Evolutionary conservation across 2,113 vertebrate genomes (phyloP), one percentile per base, ranked within the genome.

Genomic region (Chamaea fasciata): DNA sequence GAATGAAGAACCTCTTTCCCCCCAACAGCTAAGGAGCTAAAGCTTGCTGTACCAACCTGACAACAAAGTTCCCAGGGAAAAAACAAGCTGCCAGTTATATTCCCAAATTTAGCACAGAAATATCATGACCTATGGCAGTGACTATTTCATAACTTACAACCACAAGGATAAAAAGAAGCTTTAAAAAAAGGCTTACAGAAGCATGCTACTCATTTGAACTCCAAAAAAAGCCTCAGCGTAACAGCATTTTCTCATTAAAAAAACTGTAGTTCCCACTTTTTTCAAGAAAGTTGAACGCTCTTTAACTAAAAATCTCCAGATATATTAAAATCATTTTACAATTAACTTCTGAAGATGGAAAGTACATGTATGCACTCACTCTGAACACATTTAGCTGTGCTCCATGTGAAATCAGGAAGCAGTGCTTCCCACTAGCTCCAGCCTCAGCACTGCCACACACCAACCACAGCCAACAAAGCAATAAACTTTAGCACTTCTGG

Each of bases 41-140:
- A 84, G 69, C 67, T 84, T 88, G 87, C 89, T 67, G 49, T 44
- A 89, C 57, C 62, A 84, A 87, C 46, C 55, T 55, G 55, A 56
- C 63, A 80, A 76, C 10, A 57, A 69, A 83, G 70, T 77, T 96
- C 93, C 75, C 87, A 95, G 78, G 59, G 63, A 85, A 90, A 94
- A 94, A 91, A 26, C 68, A 82, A 67, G 86, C 60, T 77, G 91
- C 71, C 77, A 95, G 96, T 78, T 92, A 85, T 21, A 89, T 62
- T 85, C 84, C 94, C 96, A 95, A 88, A 96, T 92, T 95, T 95
- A 95, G 96, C 83, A 89, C 47, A 92, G 77, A 94, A 97, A 91
- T 53, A 71, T 8, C 81, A 57, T 87, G 87, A 86, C 83, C 81
- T 95, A 73, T 64, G 89, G 71, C 90, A 88, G 65, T 24, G 9